Base-by-base conservation (phyloP, 1,140 invertebrate genomes). In the Drusus annulatus region DNA sequence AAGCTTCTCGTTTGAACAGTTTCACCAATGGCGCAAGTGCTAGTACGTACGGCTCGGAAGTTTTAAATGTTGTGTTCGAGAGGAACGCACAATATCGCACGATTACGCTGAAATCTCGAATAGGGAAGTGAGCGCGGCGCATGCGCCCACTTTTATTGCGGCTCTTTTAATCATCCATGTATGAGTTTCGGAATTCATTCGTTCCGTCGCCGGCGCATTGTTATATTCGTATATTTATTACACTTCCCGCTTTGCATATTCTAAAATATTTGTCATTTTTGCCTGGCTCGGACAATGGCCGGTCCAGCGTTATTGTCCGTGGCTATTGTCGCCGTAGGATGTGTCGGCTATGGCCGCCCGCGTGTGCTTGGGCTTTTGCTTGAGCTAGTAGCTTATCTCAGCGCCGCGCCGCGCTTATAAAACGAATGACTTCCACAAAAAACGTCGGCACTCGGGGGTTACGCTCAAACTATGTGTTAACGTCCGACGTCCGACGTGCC, bases 201-300 rank as follows among this genome's bases (percentile, higher is more conserved):
- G 69, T 60, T 65, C 45, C 56, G 69, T 71, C 62, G 58, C 50
- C 76, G 76, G 76, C 63, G 76, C 79, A 80, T 80, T 80, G 79
- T 80, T 80, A 54, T 62, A 73, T 51, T 79, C 76, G 36, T 76
- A 54, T 80, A 80, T 80, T 80, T 80, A 80, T 80, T 80, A 80
- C 71, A 76, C 73, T 76, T 80, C 79, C 79, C 79, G 71, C 60
- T 79, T 79, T 79, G 78, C 78, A 79, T 79, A 79, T 75, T 75
- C 78, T 80, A 68, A 76, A 80, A 76, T 80, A 80, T 80, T 80
- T 80, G 80, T 81, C 80, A 81, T 81, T 81, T 81, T 81, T 81
- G 62, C 51, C 25, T 16, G 23, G 51, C 15, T 28, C 21, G 80
- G 80, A 76, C 78, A 79, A 79, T 62, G 52, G 74, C 60, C 54